Percentiles rank a stretch among this genome's conserved stretches.
These are phyloP conservation scores for Epinotia bilunana DNA, from an alignment of 2,888 invertebrate genomes.

Conservation along the genomic window DNA sequence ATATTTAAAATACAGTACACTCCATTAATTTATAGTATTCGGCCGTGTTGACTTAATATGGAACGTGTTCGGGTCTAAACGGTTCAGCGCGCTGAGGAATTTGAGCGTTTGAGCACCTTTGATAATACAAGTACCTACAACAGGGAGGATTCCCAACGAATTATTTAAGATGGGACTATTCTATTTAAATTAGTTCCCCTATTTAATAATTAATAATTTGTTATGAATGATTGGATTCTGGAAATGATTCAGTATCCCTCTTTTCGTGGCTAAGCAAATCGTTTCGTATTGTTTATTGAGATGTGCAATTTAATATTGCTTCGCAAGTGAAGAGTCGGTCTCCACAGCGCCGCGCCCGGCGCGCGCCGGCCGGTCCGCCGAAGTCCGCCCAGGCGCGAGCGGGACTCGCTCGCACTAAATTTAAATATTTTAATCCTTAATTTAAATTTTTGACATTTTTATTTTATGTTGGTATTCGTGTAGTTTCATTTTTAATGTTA, in stretches of 20 bases:
- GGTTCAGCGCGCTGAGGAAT: background rate
- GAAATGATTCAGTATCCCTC: background rate
- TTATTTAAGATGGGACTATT: background rate
- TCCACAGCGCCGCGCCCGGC: conserved; percentile 53
- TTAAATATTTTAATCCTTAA: conserved; percentile 85
- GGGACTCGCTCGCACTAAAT: conserved; percentile 82
- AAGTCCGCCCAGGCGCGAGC: conserved; percentile 58
- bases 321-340: conserved; percentile 50
- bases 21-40: conserved; percentile 83
- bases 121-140: background rate
- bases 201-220: background rate
- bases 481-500: conserved; percentile 83
- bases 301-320: background rate
- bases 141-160: background rate
- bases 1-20: conserved; percentile 82
- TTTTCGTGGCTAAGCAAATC: background rate
- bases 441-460: conserved; percentile 85
- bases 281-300: background rate
- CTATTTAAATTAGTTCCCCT: background rate
- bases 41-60: conserved; percentile 56
- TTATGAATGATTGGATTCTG: background rate
- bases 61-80: conserved; percentile 54
- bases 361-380: conserved; percentile 46
- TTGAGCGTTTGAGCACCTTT: background rate
- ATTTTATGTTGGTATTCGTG: conserved; percentile 84